A percentile compares a stretch with the other conserved stretches of the same genome.
These are phyloP conservation scores for Noctuana brunneofusca DNA, from an alignment of 2,888 invertebrate genomes.

Conservation along the genomic window DNA sequence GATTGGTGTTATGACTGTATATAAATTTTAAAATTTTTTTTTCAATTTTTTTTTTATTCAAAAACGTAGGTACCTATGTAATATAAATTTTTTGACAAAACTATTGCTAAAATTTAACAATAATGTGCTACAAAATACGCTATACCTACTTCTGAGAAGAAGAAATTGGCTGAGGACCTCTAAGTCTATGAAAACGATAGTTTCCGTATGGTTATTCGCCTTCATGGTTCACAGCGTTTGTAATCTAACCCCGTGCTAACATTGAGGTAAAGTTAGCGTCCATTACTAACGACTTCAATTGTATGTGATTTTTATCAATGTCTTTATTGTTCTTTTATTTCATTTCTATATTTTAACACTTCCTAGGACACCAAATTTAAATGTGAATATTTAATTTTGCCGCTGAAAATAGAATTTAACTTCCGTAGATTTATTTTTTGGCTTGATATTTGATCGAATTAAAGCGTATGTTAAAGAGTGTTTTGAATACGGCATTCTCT, in stretches of 20 bases:
- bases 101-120: no score
- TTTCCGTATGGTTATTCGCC: conserved; percentile 19
- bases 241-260: conserved; percentile 26
- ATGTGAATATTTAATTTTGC: neutral
- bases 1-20: no score
- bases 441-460: neutral
- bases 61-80: no score
- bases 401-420: neutral
- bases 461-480: neutral
- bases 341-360: neutral
- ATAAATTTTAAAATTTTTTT: no score
- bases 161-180: conserved; percentile 6
- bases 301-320: neutral
- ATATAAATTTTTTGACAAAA: no score
- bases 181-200: conserved; percentile 14
- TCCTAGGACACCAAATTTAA: neutral
- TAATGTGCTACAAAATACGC: no score
- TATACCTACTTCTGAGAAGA: no score
- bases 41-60: no score
- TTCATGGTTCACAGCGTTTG: conserved; percentile 26
- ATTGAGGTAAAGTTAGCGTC: conserved; percentile 20
- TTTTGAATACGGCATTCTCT: no score
- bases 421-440: neutral
- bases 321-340: neutral
- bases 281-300: conserved; percentile 5